Percentiles rank a stretch among this genome's conserved stretches.
These are phyloP conservation scores for Drosophila busckii DNA, from an alignment of 1,140 invertebrate species.

Conservation along the genomic window DNA sequence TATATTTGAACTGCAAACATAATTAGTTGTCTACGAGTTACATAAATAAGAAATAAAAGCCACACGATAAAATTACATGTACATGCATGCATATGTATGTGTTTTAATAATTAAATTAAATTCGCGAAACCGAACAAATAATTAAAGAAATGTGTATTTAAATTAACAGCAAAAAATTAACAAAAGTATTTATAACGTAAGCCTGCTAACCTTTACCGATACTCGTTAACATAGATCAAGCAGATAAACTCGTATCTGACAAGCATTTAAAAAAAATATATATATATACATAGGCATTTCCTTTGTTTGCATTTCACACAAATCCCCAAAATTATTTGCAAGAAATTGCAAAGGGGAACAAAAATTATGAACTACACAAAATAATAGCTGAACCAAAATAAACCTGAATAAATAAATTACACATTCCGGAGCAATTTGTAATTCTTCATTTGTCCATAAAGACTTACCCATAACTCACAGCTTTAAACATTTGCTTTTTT, in stretches of 20 bases:
- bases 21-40: conserved; percentile 12
- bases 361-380: conserved; percentile 27
- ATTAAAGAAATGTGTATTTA: conserved; percentile 14
- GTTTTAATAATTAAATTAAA: conserved; percentile 11
- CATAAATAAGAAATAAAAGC: conserved; percentile 19
- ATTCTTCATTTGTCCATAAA: no score
- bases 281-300: conserved; percentile 43
- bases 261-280: conserved; percentile 45
- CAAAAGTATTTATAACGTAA: conserved; percentile 4
- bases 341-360: no score
- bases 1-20: conserved; percentile 7
- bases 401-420: no score
- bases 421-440: no score
- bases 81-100: conserved; percentile 18
- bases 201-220: conserved; percentile 24
- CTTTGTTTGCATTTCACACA: conserved; percentile 36
- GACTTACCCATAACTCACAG: no score
- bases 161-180: conserved; percentile 1
- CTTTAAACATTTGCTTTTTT: conserved; percentile 3
- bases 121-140: conserved; percentile 4
- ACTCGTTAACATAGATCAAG: conserved; percentile 22
- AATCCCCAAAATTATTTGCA: no score
- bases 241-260: conserved; percentile 37
- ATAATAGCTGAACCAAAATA: conserved; percentile 6
- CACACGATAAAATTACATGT: conserved; percentile 33